These are phyloP conservation scores for Elysia crispata DNA, from an alignment of 2,888 invertebrate genomes.

Conservation along the genomic window DNA sequence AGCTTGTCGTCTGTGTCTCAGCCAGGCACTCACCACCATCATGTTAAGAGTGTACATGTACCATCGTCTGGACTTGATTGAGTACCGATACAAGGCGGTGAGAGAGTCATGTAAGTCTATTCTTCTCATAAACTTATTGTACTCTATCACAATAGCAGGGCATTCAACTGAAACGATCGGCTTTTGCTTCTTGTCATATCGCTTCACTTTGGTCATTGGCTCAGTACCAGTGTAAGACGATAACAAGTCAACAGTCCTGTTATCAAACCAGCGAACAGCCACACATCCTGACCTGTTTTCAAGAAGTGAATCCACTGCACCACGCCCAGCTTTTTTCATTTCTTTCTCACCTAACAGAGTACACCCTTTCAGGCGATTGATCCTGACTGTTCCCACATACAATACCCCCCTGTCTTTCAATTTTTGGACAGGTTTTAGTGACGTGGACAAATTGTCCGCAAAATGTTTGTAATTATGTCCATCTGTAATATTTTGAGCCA, in stretches of 20 bases:
- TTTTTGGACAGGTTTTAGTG: slow-evolving; percentile 22
- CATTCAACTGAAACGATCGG: too few relatives aligned
- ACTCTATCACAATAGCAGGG: too few relatives aligned
- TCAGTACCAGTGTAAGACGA: slow-evolving; percentile 52
- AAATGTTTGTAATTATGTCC: slow-evolving; percentile 49
- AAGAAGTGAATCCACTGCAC: slow-evolving; percentile 48
- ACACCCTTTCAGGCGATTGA: slow-evolving; percentile 48
- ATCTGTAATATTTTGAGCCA: slow-evolving; percentile 25
- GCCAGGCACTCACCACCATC: too few relatives aligned
- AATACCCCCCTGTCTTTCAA: slow-evolving; percentile 39
- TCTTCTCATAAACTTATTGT: too few relatives aligned
- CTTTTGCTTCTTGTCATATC: slow-evolving; percentile 34
- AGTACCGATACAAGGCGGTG: too few relatives aligned
- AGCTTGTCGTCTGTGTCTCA: too few relatives aligned
- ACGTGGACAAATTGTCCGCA: slow-evolving; percentile 51
- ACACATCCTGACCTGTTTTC: slow-evolving; percentile 48
- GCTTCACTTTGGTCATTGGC: slow-evolving; percentile 33
- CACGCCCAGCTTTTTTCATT: slow-evolving; percentile 52
- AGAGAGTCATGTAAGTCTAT: too few relatives aligned
- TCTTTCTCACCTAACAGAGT: slow-evolving; percentile 52
- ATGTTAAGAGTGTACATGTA: too few relatives aligned
- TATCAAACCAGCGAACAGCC: slow-evolving; percentile 55
- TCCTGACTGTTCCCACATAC: slow-evolving; percentile 49
- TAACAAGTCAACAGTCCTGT: slow-evolving; percentile 52
- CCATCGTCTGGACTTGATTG: too few relatives aligned